Evolutionary conservation across 23 tunicate genomes (phyloP).

Genomic region (Ascidia mentula): DNA sequence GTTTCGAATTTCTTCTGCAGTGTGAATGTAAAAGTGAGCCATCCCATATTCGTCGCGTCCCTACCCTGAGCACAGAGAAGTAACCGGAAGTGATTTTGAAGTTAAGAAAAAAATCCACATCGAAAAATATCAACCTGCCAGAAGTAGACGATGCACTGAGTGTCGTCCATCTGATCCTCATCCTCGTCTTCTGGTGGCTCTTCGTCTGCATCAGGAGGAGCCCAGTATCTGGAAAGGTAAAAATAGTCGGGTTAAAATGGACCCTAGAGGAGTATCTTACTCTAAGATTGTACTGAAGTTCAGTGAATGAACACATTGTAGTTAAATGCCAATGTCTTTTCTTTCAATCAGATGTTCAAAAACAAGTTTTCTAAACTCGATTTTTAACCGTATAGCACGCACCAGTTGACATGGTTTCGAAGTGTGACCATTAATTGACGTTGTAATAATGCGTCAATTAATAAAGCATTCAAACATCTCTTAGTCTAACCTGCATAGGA

Average conservation of each 20-base stretch:
- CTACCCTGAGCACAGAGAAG: slow-evolving; percentile 34
- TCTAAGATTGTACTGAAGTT: too few relatives aligned
- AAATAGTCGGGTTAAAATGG: too few relatives aligned
- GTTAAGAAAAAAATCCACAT: not conserved
- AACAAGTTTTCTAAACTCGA: too few relatives aligned
- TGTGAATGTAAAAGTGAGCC: slow-evolving; percentile 93
- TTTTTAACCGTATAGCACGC: too few relatives aligned
- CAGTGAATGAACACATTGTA: too few relatives aligned
- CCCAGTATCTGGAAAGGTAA: slow-evolving; percentile 82
- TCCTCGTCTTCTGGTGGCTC: slow-evolving; percentile 78
- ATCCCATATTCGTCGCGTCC: slow-evolving; percentile 94
- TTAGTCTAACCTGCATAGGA: slow-evolving; percentile 88
- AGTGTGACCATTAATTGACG: too few relatives aligned
- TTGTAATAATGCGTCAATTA: too few relatives aligned
- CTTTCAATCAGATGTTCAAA: too few relatives aligned
- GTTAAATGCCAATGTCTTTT: too few relatives aligned
- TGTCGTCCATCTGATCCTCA: slow-evolving; percentile 77
- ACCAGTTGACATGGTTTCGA: too few relatives aligned
- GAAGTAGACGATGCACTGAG: slow-evolving; percentile 89
- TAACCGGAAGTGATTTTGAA: not conserved
- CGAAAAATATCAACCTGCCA: slow-evolving; percentile 72
- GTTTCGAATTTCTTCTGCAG: slow-evolving; percentile 87
- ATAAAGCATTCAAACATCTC: too few relatives aligned
- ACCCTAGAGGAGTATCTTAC: too few relatives aligned
- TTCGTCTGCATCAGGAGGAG: slow-evolving; percentile 79